Conservation (phyloP, 2,797 vertebrate species). For the Anguilla megastoma region DNA sequence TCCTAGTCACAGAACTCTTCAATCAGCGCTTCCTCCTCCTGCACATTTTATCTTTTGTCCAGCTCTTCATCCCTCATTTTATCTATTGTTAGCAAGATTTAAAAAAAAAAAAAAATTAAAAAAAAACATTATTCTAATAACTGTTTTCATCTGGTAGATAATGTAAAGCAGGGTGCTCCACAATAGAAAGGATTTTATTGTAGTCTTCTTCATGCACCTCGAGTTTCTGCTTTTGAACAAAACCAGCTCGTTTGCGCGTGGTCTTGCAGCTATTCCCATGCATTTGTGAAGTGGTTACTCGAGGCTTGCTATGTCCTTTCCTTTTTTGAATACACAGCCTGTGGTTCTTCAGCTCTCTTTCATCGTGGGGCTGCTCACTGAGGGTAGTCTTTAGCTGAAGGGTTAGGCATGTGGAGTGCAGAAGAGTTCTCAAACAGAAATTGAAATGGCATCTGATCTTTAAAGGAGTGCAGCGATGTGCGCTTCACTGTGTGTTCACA, state of each 20-base stretch:
- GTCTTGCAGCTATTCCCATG: neutral
- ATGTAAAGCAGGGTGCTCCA: neutral
- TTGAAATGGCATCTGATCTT: neutral
- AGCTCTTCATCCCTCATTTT: neutral
- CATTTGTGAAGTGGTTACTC: neutral
- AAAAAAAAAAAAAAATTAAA: no score
- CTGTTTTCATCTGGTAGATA: neutral
- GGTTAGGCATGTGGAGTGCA: neutral
- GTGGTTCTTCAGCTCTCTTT: neutral
- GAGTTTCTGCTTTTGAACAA: neutral
- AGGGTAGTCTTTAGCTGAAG: neutral
- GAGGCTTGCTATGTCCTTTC: neutral
- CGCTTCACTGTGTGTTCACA: neutral
- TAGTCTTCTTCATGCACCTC: no score
- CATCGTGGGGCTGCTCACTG: neutral
- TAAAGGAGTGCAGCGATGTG: neutral
- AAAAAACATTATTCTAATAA: no score
- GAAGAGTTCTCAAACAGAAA: neutral
- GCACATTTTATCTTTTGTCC: neutral
- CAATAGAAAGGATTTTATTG: no score
- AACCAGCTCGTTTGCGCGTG: neutral
- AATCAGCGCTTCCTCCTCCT: neutral
- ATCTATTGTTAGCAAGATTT: neutral
- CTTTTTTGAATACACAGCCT: neutral
- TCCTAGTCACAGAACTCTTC: neutral